A percentile compares a stretch with the other conserved stretches of the same genome.
phyloP scores from a whole-genome alignment of 2,888 invertebrate genomes.

The Drosophila leonis region DNA sequence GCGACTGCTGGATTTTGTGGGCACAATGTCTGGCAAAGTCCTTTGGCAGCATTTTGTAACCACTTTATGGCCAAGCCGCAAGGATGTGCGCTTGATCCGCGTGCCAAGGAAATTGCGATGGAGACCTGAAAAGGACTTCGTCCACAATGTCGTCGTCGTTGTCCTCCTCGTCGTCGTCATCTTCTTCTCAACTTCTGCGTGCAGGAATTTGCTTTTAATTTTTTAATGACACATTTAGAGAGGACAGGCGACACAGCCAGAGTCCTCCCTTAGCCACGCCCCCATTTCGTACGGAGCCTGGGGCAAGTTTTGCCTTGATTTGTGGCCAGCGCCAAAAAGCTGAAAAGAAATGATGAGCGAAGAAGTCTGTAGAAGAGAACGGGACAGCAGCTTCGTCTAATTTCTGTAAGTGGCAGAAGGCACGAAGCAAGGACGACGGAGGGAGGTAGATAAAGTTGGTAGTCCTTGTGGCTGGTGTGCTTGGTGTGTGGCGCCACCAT shows the following conservation, averaged over 20 bases:
- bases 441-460: neutral
- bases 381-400: conserved; percentile 29
- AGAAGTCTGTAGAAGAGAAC: neutral
- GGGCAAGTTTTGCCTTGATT: conserved; percentile 51
- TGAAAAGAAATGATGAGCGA: conserved; percentile 3
- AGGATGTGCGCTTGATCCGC: conserved; percentile 39
- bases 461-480: neutral
- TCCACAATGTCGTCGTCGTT: conserved; percentile 37
- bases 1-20: conserved; percentile 43
- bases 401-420: conserved; percentile 49
- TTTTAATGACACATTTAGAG: conserved; percentile 72
- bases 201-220: conserved; percentile 72
- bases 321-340: conserved; percentile 38
- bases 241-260: conserved; percentile 12
- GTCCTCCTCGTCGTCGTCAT: conserved; percentile 4
- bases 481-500: conserved; percentile 3
- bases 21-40: conserved; percentile 43
- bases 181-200: conserved; percentile 23
- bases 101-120: conserved; percentile 6
- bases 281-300: neutral
- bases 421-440: neutral
- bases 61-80: conserved; percentile 48
- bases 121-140: conserved; percentile 36
- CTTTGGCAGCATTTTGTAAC: conserved; percentile 51
- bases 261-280: neutral